phyloP scores from a whole-genome alignment of 2,797 vertebrate genomes.

The Sandelia bainsii region DNA sequence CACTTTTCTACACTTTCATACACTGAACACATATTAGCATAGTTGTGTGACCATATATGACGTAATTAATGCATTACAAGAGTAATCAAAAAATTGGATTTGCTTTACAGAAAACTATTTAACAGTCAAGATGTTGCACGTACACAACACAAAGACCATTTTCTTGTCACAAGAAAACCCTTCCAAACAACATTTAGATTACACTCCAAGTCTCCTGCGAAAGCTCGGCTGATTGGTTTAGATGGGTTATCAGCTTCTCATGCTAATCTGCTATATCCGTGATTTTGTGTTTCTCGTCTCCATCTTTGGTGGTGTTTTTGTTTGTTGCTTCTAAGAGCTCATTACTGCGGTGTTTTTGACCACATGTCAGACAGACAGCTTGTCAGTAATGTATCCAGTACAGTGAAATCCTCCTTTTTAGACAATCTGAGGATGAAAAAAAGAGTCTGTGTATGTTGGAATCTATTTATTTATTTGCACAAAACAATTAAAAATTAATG shows the following conservation, averaged over 20 bases:
- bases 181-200: conserved; percentile 45
- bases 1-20: conserved; percentile 17
- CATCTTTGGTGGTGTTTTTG: conserved; percentile 42
- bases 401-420: neutral
- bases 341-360: conserved; percentile 25
- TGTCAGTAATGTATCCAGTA: neutral
- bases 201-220: conserved; percentile 8
- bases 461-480: no score
- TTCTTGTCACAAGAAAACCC: conserved; percentile 23
- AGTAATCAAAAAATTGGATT: conserved; percentile 53
- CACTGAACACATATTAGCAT: neutral
- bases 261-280: conserved; percentile 56
- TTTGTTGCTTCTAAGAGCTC: conserved; percentile 34
- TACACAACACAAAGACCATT: neutral
- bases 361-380: neutral
- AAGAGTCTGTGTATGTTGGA: neutral
- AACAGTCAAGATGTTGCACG: conserved; percentile 13
- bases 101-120: conserved; percentile 24
- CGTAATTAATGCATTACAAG: conserved; percentile 34
- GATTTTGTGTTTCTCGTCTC: conserved; percentile 40
- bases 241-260: conserved; percentile 54
- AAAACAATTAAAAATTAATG: neutral
- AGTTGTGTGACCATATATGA: conserved; percentile 47
- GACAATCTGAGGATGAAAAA: neutral
- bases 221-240: conserved; percentile 54